These are phyloP conservation scores for Sarcophaga variegata DNA, from an alignment of 2,888 invertebrate genomes.

Conservation along the genomic window DNA sequence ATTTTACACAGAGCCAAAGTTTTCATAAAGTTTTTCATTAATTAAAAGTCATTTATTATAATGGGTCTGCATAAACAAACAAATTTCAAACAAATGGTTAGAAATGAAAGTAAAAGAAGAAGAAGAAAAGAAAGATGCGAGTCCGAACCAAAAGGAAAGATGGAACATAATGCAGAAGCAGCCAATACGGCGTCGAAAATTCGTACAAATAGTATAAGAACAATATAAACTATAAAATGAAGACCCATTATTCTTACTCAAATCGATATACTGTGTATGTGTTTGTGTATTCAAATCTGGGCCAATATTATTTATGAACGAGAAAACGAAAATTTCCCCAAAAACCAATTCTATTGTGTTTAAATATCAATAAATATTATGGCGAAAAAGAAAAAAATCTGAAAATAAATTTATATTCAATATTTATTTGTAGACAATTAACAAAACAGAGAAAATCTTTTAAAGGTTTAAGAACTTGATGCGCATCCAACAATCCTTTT, in stretches of 20 bases:
- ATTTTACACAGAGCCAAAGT: background rate
- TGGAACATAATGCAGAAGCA: constrained; percentile 43
- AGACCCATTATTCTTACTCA: constrained; percentile 28
- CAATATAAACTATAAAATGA: constrained; percentile 32
- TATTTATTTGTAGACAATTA: background rate
- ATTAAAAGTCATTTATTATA: constrained; percentile 66
- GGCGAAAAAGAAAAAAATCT: background rate
- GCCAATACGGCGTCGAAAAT: constrained; percentile 60
- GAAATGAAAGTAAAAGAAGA: background rate
- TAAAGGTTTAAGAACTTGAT: background rate
- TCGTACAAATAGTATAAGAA: constrained; percentile 13
- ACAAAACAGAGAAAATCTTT: background rate
- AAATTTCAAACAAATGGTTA: constrained; percentile 42
- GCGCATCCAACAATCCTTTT: background rate
- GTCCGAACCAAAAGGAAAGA: background rate
- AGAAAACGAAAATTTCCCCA: background rate
- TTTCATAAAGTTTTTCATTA: constrained; percentile 57
- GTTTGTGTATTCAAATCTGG: too few species aligned
- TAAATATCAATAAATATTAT: constrained; percentile 43
- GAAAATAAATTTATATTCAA: background rate
- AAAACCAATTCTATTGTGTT: constrained; percentile 4
- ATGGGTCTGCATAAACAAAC: constrained; percentile 51
- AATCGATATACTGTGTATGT: too few species aligned
- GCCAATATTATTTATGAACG: constrained; percentile 49
- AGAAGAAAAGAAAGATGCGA: background rate